Conservation (phyloP, 2,888 invertebrate genomes). For the Epiperipatus broadwayi region DNA sequence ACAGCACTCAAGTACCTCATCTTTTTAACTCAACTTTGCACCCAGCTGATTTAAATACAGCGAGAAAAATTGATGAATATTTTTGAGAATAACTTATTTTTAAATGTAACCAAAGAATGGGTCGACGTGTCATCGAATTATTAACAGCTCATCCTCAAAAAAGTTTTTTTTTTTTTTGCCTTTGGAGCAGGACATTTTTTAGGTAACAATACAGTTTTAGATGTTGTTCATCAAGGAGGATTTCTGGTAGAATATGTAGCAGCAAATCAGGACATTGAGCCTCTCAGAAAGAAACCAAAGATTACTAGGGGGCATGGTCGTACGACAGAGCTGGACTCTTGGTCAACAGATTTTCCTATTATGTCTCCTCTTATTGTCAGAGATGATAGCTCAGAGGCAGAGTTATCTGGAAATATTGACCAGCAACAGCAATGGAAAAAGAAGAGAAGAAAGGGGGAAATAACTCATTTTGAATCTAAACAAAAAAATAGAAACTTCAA, state of each 20-base stretch:
- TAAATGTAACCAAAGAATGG: slow-evolving; percentile 35
- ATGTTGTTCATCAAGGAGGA: slow-evolving; percentile 26
- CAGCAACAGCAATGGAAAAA: too few species aligned
- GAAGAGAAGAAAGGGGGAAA: too few species aligned
- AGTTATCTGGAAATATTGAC: too few species aligned
- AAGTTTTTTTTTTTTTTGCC: slow-evolving; percentile 36
- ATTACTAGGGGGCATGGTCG: too few species aligned
- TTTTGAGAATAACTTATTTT: slow-evolving; percentile 34
- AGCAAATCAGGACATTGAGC: too few species aligned
- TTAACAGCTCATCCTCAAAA: slow-evolving; percentile 29
- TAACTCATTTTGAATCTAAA: too few species aligned
- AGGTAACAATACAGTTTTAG: slow-evolving; percentile 31
- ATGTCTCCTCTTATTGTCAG: too few species aligned
- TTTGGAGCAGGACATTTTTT: slow-evolving; percentile 36
- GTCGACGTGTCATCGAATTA: slow-evolving; percentile 28
- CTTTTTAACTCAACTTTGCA: slow-evolving; percentile 25
- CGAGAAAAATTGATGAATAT: slow-evolving; percentile 30
- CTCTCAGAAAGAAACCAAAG: too few species aligned
- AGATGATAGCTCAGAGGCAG: too few species aligned
- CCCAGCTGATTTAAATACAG: slow-evolving; percentile 20
- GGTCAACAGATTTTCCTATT: too few species aligned
- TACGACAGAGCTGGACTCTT: too few species aligned
- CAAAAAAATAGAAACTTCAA: too few species aligned
- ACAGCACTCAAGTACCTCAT: slow-evolving; percentile 22
- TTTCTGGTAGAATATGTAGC: slow-evolving; percentile 21